Percentiles rank a stretch among this genome's conserved stretches.
These are phyloP conservation scores for Tylochromis polylepis DNA, from an alignment of 2,113 vertebrate genomes.

Conservation along the genomic window DNA sequence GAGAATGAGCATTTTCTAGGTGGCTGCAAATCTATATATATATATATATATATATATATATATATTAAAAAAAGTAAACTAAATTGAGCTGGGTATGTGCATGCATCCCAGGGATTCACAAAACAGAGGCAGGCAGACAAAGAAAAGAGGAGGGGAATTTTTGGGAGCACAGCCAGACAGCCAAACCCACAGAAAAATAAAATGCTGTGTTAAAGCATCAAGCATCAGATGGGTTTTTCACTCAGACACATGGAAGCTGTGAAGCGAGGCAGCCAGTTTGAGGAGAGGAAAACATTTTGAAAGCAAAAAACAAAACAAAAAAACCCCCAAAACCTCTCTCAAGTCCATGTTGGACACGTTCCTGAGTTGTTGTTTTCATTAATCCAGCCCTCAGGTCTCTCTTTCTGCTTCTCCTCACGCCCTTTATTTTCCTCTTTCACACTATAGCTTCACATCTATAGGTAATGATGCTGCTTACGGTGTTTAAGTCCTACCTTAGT, in stretches of 20 bases:
- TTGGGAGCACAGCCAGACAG: not conserved
- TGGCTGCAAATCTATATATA: no score
- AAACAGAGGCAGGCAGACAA: not conserved
- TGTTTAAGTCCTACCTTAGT: not conserved
- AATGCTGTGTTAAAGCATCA: not conserved
- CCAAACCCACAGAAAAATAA: not conserved
- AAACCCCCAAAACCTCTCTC: not conserved
- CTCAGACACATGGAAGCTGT: conserved; percentile 3
- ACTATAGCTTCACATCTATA: not conserved
- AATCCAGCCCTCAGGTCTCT: not conserved
- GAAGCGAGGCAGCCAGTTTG: not conserved
- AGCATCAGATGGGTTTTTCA: conserved; percentile 1
- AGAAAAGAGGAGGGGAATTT: not conserved
- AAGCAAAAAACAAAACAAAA: not conserved
- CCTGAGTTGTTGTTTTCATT: not conserved
- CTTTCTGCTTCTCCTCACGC: not conserved
- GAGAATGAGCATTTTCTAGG: not conserved
- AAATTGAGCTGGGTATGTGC: not conserved
- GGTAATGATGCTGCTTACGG: accelerated
- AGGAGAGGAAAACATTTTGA: not conserved
- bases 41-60: no score
- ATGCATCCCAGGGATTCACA: not conserved
- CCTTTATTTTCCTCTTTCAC: not conserved
- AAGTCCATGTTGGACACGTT: not conserved
- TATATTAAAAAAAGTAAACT: not conserved